Conservation (phyloP, 1,140 invertebrate species). For the Nautilus pompilius region DNA sequence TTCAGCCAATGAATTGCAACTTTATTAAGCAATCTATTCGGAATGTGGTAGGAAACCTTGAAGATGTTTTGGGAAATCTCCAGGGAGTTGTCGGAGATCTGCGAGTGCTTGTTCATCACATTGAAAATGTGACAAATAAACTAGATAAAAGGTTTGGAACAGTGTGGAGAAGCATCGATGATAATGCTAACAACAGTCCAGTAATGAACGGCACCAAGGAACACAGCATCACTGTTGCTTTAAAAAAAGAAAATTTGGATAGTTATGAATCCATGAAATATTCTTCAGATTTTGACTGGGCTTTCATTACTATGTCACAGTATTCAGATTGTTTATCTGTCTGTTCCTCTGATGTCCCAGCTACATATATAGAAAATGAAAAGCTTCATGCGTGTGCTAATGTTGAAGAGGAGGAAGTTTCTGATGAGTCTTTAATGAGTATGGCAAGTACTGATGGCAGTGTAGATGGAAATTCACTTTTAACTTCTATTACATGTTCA, state of each 20-base stretch:
- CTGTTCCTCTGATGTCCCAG: background rate
- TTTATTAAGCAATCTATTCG: slow-evolving; percentile 7
- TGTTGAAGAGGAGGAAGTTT: background rate
- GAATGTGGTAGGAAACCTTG: slow-evolving; percentile 18
- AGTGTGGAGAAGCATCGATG: background rate
- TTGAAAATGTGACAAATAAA: slow-evolving; percentile 15
- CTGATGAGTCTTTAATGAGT: background rate
- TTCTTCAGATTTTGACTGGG: slow-evolving; percentile 19
- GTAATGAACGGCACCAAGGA: background rate
- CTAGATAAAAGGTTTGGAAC: slow-evolving; percentile 7
- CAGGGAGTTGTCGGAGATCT: slow-evolving; percentile 19
- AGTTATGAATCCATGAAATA: slow-evolving; percentile 6
- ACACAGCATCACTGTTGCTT: background rate
- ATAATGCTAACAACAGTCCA: background rate
- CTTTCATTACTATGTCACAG: slow-evolving; percentile 10
- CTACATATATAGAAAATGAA: background rate
- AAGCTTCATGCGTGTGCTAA: background rate
- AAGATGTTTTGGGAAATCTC: slow-evolving; percentile 13
- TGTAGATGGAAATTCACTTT: background rate
- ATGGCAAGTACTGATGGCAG: background rate
- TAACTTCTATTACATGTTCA: background rate
- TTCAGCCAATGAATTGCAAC: too few relatives aligned
- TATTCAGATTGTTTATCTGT: background rate
- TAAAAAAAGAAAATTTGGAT: background rate
- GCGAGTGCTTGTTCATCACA: slow-evolving; percentile 14